These are phyloP conservation scores for Drosophila mimica DNA, from an alignment of 2,888 invertebrate genomes.

Conservation along the genomic window DNA sequence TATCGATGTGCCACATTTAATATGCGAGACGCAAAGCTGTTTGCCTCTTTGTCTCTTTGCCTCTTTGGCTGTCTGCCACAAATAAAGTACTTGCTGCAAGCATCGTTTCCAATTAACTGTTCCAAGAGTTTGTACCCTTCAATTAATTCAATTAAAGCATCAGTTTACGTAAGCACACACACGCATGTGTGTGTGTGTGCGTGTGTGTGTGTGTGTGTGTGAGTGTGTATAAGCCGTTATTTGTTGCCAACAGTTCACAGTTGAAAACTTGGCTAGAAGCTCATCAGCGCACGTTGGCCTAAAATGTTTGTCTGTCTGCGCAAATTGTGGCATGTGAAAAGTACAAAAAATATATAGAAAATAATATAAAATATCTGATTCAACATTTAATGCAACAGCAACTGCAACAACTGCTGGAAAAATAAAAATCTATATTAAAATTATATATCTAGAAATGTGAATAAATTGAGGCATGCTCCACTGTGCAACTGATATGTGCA, in stretches of 20 bases:
- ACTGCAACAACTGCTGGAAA: not conserved
- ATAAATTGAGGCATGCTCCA: conserved; percentile 5
- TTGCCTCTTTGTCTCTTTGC: not conserved
- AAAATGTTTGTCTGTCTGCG: conserved; percentile 9
- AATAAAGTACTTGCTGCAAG: conserved; percentile 13
- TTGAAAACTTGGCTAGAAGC: conserved; percentile 18
- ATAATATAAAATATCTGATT: not conserved
- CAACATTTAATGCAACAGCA: not conserved
- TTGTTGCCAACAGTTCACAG: conserved; percentile 24
- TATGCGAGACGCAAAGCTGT: conserved; percentile 29
- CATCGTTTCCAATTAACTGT: conserved; percentile 46
- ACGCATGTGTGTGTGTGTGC: not conserved
- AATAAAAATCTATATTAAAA: not conserved
- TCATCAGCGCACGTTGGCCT: conserved; percentile 17
- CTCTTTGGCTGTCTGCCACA: not conserved
- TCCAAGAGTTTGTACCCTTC: conserved; percentile 16
- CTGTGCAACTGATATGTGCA: conserved; percentile 12
- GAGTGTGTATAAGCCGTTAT: conserved; percentile 11
- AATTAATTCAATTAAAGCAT: conserved; percentile 46
- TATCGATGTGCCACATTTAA: conserved; percentile 50
- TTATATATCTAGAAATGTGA: not conserved
- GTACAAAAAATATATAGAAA: not conserved
- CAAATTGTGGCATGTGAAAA: not conserved
- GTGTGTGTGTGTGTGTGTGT: conserved; percentile 6
- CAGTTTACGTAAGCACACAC: conserved; percentile 8